Percentiles rank a stretch among this genome's conserved stretches.
phyloP scores from a whole-genome alignment of 2,888 invertebrate species.

The Eurois occulta region DNA sequence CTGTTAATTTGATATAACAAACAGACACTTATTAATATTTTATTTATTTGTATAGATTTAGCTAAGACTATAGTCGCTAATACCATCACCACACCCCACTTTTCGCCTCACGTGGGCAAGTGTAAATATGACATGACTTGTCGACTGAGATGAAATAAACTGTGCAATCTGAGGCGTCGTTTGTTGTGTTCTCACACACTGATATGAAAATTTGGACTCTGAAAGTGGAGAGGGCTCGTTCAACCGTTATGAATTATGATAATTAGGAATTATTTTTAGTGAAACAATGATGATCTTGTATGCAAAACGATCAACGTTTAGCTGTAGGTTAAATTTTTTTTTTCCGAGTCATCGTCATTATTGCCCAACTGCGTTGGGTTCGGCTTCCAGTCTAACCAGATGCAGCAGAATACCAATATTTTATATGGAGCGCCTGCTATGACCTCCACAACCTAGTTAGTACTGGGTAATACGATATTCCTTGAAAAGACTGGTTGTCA shows the following conservation, averaged over 20 bases:
- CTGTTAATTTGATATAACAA: too few species aligned
- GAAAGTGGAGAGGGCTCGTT: conserved; percentile 51
- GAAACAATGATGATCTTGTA: background rate
- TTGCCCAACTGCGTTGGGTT: background rate
- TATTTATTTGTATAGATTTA: too few species aligned
- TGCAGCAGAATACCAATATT: background rate
- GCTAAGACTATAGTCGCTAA: background rate
- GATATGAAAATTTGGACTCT: conserved; percentile 74
- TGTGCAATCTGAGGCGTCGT: conserved; percentile 85
- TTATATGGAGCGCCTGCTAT: background rate
- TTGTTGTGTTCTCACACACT: conserved; percentile 78
- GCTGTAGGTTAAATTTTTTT: background rate
- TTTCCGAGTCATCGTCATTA: background rate
- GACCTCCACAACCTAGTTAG: background rate
- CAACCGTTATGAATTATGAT: conserved; percentile 7
- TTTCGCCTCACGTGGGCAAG: conserved; percentile 77
- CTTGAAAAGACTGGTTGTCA: background rate
- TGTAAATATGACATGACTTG: conserved; percentile 88
- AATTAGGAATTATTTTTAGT: conserved; percentile 19
- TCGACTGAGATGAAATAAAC: conserved; percentile 86
- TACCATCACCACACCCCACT: conserved; percentile 56
- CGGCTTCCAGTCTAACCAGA: background rate
- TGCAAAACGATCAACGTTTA: too few species aligned
- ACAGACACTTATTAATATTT: too few species aligned
- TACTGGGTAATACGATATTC: background rate